Evolutionary conservation across 1,140 invertebrate species (phyloP).

Genomic region (Drosophila dunni): DNA sequence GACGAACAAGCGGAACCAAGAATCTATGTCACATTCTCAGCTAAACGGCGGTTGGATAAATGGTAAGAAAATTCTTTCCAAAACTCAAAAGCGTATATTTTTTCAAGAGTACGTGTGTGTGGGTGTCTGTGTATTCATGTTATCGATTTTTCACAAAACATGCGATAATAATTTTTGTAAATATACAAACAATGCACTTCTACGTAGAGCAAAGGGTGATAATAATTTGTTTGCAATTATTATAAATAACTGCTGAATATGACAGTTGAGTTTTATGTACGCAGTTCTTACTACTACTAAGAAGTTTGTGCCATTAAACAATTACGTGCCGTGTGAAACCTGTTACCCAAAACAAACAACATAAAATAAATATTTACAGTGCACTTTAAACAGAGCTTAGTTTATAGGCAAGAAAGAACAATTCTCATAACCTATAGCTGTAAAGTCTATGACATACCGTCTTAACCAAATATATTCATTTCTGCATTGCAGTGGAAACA

Average conservation of each 20-base stretch:
- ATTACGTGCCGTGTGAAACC: too few species aligned
- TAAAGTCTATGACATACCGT: neutral
- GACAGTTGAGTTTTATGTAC: too few species aligned
- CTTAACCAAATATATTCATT: neutral
- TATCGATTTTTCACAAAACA: slow-evolving; percentile 69
- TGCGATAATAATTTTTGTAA: neutral
- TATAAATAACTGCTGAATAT: too few species aligned
- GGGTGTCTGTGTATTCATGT: slow-evolving; percentile 45
- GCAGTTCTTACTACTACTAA: too few species aligned
- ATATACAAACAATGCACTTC: neutral
- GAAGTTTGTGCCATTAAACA: too few species aligned
- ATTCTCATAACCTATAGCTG: too few species aligned
- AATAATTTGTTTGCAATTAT: too few species aligned
- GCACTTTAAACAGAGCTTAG: too few species aligned
- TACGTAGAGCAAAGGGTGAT: too few species aligned
- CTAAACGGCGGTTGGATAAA: slow-evolving; percentile 92
- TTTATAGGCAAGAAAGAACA: too few species aligned
- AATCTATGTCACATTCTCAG: slow-evolving; percentile 89
- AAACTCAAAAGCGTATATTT: slow-evolving; percentile 40
- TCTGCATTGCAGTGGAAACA: slow-evolving; percentile 87
- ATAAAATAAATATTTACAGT: too few species aligned
- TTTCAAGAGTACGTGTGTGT: slow-evolving; percentile 37
- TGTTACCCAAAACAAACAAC: too few species aligned
- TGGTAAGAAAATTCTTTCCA: slow-evolving; percentile 87
- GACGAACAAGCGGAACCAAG: slow-evolving; percentile 76